Percentiles rank a stretch among this genome's conserved stretches.
phyloP scores from a whole-genome alignment of 2,113 vertebrate species.

The Syrrhaptes paradoxus region DNA sequence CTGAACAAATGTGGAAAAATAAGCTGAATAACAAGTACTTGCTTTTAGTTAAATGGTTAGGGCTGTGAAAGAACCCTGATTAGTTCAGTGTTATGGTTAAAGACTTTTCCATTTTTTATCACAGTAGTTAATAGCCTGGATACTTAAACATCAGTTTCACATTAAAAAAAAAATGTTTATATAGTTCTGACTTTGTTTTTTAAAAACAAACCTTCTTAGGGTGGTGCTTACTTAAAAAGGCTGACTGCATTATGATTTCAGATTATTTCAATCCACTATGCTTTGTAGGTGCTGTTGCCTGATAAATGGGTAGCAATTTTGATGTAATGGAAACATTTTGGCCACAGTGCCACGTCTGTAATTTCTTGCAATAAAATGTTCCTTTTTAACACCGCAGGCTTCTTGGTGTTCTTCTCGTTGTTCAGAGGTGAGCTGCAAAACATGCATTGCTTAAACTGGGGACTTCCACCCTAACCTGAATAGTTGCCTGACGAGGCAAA shows the following conservation, averaged over 20 bases:
- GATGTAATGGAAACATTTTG: conserved; percentile 50
- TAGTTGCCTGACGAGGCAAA: not conserved
- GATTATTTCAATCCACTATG: not conserved
- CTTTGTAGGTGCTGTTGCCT: conserved; percentile 61
- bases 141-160: not conserved
- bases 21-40: not conserved
- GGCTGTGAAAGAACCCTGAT: not conserved
- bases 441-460: rapidly evolving
- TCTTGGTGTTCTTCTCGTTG: not conserved
- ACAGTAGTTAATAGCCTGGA: not conserved
- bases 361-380: conserved; percentile 66
- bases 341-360: conserved; percentile 48
- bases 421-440: not conserved
- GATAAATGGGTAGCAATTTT: conserved; percentile 39
- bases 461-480: too few relatives aligned
- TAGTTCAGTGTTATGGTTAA: not conserved
- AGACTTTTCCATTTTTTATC: not conserved
- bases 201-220: not conserved
- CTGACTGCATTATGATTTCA: conserved; percentile 21
- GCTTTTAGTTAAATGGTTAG: not conserved
- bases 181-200: not conserved
- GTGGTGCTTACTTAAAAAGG: not conserved
- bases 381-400: conserved; percentile 47
- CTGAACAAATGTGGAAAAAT: not conserved
- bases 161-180: not conserved